phyloP scores from a whole-genome alignment of 2,888 invertebrate species.

The Conops quadrifasciatus region DNA sequence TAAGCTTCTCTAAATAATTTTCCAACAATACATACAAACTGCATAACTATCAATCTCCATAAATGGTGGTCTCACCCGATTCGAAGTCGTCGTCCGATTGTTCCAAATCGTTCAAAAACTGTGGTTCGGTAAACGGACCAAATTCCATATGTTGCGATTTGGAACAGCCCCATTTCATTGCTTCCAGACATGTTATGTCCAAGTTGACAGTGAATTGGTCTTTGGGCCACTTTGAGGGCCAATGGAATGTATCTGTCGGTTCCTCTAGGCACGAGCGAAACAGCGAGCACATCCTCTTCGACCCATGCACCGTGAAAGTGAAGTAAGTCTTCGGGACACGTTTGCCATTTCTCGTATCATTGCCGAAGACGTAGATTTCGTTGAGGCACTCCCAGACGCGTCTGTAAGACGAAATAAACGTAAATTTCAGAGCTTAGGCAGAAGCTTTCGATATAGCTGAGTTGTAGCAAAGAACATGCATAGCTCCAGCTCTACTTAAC shows the following conservation, averaged over 20 bases:
- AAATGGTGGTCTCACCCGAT: too few species aligned
- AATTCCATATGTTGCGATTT: slow-evolving; percentile 51
- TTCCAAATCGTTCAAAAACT: not conserved
- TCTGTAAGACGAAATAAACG: slow-evolving; percentile 37
- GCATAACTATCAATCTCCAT: too few species aligned
- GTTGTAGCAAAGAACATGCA: not conserved
- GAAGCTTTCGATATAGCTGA: too few species aligned
- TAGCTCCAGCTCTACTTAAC: too few species aligned
- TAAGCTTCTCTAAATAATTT: too few species aligned
- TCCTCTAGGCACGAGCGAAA: slow-evolving; percentile 49
- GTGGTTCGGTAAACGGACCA: slow-evolving; percentile 45
- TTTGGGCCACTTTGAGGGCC: slow-evolving; percentile 45
- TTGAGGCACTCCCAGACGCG: slow-evolving; percentile 48
- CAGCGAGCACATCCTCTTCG: slow-evolving; percentile 44
- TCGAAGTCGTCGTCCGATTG: too few species aligned
- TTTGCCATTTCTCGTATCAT: slow-evolving; percentile 45
- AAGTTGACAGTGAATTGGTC: slow-evolving; percentile 50
- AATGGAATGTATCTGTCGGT: slow-evolving; percentile 39
- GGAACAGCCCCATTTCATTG: slow-evolving; percentile 54
- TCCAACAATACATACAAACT: too few species aligned
- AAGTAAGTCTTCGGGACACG: slow-evolving; percentile 47
- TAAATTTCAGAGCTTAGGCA: not conserved
- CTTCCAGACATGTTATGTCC: slow-evolving; percentile 50
- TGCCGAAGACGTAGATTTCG: slow-evolving; percentile 53
- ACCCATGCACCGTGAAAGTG: slow-evolving; percentile 51